Conservation (phyloP, 1,140 invertebrate genomes). For the Sinella curviseta region DNA sequence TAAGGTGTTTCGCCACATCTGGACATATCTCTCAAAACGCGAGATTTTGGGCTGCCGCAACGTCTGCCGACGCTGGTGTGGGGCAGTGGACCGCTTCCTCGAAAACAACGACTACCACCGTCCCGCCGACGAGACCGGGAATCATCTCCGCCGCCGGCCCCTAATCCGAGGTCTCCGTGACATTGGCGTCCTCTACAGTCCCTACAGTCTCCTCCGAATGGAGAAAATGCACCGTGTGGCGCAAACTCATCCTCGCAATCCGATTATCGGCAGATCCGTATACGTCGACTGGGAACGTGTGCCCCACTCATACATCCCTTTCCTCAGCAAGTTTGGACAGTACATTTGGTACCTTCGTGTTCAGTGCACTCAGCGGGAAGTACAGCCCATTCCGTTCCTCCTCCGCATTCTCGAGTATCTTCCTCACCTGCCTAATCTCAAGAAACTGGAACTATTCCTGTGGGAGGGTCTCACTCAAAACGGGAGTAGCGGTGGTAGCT, state of each 20-base stretch:
- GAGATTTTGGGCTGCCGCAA: too few relatives aligned
- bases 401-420: neutral
- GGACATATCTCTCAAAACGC: too few relatives aligned
- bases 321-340: neutral
- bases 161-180: neutral
- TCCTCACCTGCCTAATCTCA: neutral
- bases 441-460: neutral
- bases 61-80: too few relatives aligned
- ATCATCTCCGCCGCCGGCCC: neutral
- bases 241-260: neutral
- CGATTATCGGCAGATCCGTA: neutral
- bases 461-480: too few relatives aligned
- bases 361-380: neutral
- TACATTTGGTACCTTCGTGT: neutral
- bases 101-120: neutral
- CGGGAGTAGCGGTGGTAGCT: too few relatives aligned
- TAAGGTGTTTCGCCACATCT: too few relatives aligned
- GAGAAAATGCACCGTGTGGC: neutral
- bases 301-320: neutral
- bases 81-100: too few relatives aligned
- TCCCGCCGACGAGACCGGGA: neutral
- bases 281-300: neutral
- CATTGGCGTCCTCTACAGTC: neutral
- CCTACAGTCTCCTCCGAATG: neutral
- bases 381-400: neutral